Evolutionary conservation across 2,797 vertebrate genomes (phyloP), one percentile per base, ranked within the genome.

Genomic region (Sebastes minor): DNA sequence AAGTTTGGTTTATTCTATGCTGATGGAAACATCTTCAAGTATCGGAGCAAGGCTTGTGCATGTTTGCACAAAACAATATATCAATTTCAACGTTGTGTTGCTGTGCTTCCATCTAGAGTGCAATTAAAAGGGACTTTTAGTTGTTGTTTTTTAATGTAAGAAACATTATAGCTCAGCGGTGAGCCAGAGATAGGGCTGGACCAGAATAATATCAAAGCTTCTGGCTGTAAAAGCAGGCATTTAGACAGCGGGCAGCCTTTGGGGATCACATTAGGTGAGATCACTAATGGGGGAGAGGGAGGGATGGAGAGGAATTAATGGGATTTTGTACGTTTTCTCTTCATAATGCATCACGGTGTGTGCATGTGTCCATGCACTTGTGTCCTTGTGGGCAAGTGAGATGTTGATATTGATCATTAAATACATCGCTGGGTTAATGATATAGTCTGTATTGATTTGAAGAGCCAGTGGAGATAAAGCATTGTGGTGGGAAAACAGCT

Each of bases 191-290:
- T 63, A 28, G 56, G 80, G 74, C 69, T 68, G 64, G 65, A 76
- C 14, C 70, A 59, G 72, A 85, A 74, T 76, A 55, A 80, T 75
- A 83, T 82, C 55, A 82, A 78, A 80, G 87, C 80, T 86, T 64
- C 20, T 78, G 84, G 81, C 79, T 56, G 66, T 89, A 82, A 90
- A 85, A 83, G 84, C 82, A 67, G 83, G 76, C 74, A 23, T 90
- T 92, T 82, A 87, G 81, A 80, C 68, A 30, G 74, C 35, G 46
- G 84, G n/a, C 27, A n/a, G 86, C 84, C 93, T 85, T 59, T 25
- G 73, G 91, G 91, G 92, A 94, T 81, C 81, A 74, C 82, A 89
- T 94, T 91, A 92, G 86, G 83, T 83, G 89, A 82, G 85, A 88
- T 92, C 82, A 88, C 80, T 49, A 53, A 72, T 46, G 77, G 66